phyloP scores from a whole-genome alignment of 2,797 vertebrate genomes.

The Scyliorhinus canicula region DNA sequence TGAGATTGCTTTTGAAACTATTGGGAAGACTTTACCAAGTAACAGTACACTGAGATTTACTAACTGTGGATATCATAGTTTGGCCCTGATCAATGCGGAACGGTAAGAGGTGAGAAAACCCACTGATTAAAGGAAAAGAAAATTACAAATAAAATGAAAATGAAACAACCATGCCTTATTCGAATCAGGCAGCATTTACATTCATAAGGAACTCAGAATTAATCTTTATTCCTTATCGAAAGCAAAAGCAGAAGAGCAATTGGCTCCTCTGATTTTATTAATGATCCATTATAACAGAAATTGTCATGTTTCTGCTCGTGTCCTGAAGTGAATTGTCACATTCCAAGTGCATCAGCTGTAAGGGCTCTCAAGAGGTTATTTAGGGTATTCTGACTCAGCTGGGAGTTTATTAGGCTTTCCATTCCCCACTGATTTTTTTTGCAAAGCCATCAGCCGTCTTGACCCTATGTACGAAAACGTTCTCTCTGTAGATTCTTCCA shows the following conservation, averaged over 20 bases:
- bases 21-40: not conserved
- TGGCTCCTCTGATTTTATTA: not conserved
- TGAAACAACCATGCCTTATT: not conserved
- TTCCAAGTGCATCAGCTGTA: not conserved
- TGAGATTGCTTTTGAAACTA: not conserved
- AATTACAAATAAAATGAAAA: not conserved
- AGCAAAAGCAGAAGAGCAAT: not conserved
- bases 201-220: slow-evolving; percentile 5
- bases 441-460: not conserved
- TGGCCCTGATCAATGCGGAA: not conserved
- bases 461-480: not conserved
- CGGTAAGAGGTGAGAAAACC: not conserved
- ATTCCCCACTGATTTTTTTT: not conserved
- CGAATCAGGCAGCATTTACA: not conserved
- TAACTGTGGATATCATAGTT: not conserved
- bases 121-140: not conserved
- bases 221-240: slow-evolving; percentile 11
- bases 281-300: not conserved
- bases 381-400: not conserved
- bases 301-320: not conserved
- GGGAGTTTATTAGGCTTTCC: not conserved
- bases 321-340: not conserved
- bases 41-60: not conserved
- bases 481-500: not conserved
- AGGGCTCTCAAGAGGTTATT: not conserved